Evolutionary conservation across 2,113 vertebrate species (phyloP), one percentile per base, ranked within the genome.

Genomic region (Malurus elegans): DNA sequence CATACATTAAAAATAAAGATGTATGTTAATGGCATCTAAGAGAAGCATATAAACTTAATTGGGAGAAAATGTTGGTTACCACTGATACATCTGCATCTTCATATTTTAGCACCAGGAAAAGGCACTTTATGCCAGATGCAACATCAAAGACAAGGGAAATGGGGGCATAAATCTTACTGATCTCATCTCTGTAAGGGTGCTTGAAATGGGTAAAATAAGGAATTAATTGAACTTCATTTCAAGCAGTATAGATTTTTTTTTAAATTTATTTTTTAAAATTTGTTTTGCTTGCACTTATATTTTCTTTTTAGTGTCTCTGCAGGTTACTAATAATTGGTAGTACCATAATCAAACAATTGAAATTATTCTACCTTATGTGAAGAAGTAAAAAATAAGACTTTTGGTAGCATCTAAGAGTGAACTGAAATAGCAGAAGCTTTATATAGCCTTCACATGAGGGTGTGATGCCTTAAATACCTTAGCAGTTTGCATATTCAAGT

Each of bases 61-160:
- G 87, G 57, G 73, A 86, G 96, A 95, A 95, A 94, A 96, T 79
- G 67, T 94, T 79, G 92, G 91, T 90, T 93, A 57, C 92, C 86
- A 91, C 84, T 96, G 85, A 76, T 94, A 83, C 83, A 95, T 96
- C 91, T 96, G 83, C 82, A 94, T 96, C 95, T 97, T 97, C 96
- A 84, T 93, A 93, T 96, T 95, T 96, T 96, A 96, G 81, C 75
- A 81, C 75, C 73, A 69, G 75, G 87, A 95, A 97, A 97, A 96
- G 64, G 65, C 84, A 95, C 87, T 96, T 95, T 88, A 85, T 95
- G 71, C 86, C 85, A 94, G 79, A 95, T 95, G 44, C 93, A 96
- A 91, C 95, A 97, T 96, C 93, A 96, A 97, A 94, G 94, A 95
- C 92, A 86, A 76, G 83, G 96, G 85, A 96, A 96, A 96, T 95